Percentiles rank a stretch among this genome's conserved stretches.
Conservation (phyloP, 2,888 invertebrate species). For the Lasioglossum pauxillum region DNA sequence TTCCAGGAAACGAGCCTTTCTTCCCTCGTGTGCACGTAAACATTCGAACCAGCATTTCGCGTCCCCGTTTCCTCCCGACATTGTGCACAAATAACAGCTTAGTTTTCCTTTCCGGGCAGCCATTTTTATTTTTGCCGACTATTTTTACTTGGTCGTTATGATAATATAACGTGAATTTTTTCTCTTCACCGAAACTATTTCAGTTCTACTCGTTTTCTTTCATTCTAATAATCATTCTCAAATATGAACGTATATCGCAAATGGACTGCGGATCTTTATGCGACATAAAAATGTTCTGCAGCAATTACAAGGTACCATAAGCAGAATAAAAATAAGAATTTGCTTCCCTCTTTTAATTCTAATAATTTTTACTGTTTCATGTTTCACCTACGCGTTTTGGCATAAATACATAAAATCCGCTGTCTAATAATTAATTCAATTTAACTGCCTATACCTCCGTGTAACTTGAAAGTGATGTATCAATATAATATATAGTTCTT, state of each 20-base stretch:
- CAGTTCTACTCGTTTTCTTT: not conserved
- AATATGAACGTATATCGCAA: not conserved
- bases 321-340: not conserved
- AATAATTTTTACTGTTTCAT: not conserved
- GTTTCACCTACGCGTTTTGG: too few relatives aligned
- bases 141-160: not conserved
- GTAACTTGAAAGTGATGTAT: not conserved
- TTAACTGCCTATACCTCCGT: not conserved
- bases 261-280: not conserved
- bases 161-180: not conserved
- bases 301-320: not conserved
- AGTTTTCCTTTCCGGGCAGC: not conserved
- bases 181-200: not conserved
- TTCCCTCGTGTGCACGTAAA: slow-evolving; percentile 72
- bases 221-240: not conserved
- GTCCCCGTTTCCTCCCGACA: slow-evolving; percentile 50
- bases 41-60: slow-evolving; percentile 67
- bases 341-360: not conserved
- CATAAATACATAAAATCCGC: too few relatives aligned
- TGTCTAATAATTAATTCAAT: not conserved
- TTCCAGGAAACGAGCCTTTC: slow-evolving; percentile 82
- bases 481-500: not conserved
- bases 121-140: not conserved
- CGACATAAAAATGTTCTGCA: not conserved
- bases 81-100: slow-evolving; percentile 27